Conservation (phyloP, 2,113 vertebrate species). For the Rhinolophus ferrumequinum region DNA sequence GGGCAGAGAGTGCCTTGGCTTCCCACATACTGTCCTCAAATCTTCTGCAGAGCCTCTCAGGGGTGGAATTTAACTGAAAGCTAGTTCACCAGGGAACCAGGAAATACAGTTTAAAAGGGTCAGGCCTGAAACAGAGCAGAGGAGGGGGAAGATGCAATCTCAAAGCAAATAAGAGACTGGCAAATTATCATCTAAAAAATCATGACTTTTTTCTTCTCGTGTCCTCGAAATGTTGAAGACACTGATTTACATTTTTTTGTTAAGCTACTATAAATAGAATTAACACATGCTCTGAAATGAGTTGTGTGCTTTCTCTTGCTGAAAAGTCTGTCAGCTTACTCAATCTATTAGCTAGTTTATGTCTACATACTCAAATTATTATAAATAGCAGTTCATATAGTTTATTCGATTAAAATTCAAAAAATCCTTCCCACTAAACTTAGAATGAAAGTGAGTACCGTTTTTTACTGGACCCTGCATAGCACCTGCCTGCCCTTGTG, state of each 20-base stretch:
- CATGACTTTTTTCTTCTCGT: neutral
- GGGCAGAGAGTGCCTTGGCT: neutral
- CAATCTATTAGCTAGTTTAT: neutral
- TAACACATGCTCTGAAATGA: neutral
- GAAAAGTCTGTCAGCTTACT: neutral
- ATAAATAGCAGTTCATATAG: neutral
- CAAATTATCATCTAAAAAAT: neutral
- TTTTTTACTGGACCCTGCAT: neutral
- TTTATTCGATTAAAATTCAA: neutral
- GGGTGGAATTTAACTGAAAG: neutral
- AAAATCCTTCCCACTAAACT: accelerated
- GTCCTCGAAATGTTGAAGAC: neutral
- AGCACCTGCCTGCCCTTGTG: neutral
- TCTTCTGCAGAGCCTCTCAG: neutral
- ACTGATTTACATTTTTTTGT: neutral
- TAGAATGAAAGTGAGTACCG: neutral
- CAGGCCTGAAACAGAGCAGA: neutral
- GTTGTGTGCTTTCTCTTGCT: neutral
- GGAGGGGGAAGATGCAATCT: neutral
- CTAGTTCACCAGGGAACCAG: neutral
- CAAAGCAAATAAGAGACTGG: neutral
- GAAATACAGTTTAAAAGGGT: neutral
- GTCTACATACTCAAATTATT: neutral
- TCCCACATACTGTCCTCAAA: neutral
- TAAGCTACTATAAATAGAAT: neutral